Evolutionary conservation across 2,797 vertebrate genomes (phyloP), one percentile per base, ranked within the genome.

Genomic region (Zonotrichia albicollis): DNA sequence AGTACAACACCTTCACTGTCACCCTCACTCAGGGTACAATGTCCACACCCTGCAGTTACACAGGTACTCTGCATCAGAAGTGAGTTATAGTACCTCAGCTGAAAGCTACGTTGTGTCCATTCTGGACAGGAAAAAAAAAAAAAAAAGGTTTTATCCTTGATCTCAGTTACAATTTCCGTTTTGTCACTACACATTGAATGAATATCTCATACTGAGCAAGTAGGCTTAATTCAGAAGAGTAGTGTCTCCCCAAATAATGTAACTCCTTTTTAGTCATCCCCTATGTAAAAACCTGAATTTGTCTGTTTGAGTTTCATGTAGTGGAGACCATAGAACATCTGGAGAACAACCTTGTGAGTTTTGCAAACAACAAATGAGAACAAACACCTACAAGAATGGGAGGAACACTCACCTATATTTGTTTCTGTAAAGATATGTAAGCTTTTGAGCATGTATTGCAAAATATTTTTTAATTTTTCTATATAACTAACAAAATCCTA

Each of bases 81-180:
- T 22, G 38, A 60, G 26, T 38, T 78, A 50, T 8, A 3, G 32
- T 27, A 23, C 9, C 29, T 21, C 4, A 50, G 45, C 50, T 50
- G 30, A 66, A 57, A 84, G 36, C 32, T 87, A 40, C 0, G 0
- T 7, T 34, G 32, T 6, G 16, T 13, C n/a, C 75, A 0, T 13
- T 75, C 29, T 45, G 25, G 21, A 51, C 16, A 42, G 10, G 2
- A 42, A 36, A 60, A 7, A 10, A 7, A 10, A n/a, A n/a, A n/a
- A 36, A 62, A 57, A 50, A 13, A 19, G 2, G 2, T 36, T 75
- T 46, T 54, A 57, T 27, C 30, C 73, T 70, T 40, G 15, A 75
- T 46, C 51, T 86, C 79, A n/a, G 11, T 38, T 91, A 55, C 9
- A 32, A 34, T 32, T 30, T 58, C 45, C 23, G 42, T 62, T 94